Evolutionary conservation across 2,113 vertebrate genomes (phyloP), one percentile per base, ranked within the genome.

Genomic region (Ibidorhyncha struthersii): DNA sequence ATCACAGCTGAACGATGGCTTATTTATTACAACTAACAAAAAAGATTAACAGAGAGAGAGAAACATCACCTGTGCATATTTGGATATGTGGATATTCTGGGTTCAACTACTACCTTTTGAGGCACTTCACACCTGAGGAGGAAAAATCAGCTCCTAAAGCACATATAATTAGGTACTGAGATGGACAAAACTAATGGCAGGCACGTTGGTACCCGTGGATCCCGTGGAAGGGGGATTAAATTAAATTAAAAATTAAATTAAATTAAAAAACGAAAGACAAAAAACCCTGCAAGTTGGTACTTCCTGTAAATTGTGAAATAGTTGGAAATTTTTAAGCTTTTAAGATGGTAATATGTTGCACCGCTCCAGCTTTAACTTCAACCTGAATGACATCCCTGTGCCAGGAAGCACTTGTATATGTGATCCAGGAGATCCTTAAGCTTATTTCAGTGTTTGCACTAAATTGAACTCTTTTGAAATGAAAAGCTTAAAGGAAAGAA

Each of bases 391-490:
- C 52, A 67, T 19, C 14, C 40, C 34, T 59, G 72, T 82, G 77
- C 43, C 65, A 79, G 18, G 65, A 86, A 65, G 52, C 25, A 70
- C 85, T 85, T 89, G 45, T 84, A 9, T 34, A 73, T 12, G n/a
- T 40, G 74, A 91, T 77, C 45, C 43, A 79, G 71, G 34, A 95
- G 88, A 93, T 65, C 62, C 82, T 86, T 94, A 92, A 81, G 76
- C 77, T 95, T 91, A 89, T 95, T 96, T 86, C 66, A 80, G 53
- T 80, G 89, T 96, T 94, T 91, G 77, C 50, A 40, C 91, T 93
- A 95, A 90, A 77, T 23, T 76, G 50, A 81, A 91, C 52, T 86
- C 62, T 90, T 88, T 82, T 88, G 82, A 93, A 90, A 81, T 62
- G 55, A 86, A 95, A 96, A 86, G 47, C 94, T 93, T 91, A 90